Base-by-base conservation (phyloP, 2,113 vertebrate genomes). In the Sphaerodactylus townsendi region DNA sequence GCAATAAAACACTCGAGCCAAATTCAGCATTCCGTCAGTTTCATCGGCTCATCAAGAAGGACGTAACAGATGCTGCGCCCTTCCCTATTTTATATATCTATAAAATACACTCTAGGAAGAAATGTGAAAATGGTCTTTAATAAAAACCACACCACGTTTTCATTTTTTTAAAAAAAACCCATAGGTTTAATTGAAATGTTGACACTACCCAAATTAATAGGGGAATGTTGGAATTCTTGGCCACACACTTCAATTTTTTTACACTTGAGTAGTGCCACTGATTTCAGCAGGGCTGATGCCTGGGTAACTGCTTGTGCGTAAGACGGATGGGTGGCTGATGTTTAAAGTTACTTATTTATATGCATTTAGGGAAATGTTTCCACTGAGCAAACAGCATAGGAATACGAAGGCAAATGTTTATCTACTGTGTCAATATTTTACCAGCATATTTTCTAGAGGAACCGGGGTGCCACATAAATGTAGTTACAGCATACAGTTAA, bases 321-420 rank as follows among this genome's bases (percentile, higher is more conserved):
- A 64, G 39, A 71, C 53, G 48, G 44, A 37, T 71, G 15, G 21
- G 68, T 30, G 30, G 35, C 14, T 48, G 68, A 41, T 73, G 69
- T 41, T 69, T 82, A 44, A 86, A 84, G 75, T 90, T 91, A 53
- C 23, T 79, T 90, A 81, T 91, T 89, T 82, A 66, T 56, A 83
- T 25, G 80, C 72, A 50, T 74, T 33, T 86, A 85, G 79, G 3
- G 88, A 71, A 93, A 91, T 92, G 69, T 81, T 92, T 23, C 44
- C 72, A 79, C 82, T 92, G 65, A 93, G 71, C 71, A 92, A 90
- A 85, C 53, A 91, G 74, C 37, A 88, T 85, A 92, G 59, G 79
- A 90, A 90, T 86, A 80, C 85, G 79, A 93, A 92, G 62, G 79
- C 91, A 93, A 91, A 92, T 92, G 90, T 92, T 91, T 92, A 73